Conservation (phyloP, 2,113 vertebrate genomes). For the Thamnaconus septentrionalis region DNA sequence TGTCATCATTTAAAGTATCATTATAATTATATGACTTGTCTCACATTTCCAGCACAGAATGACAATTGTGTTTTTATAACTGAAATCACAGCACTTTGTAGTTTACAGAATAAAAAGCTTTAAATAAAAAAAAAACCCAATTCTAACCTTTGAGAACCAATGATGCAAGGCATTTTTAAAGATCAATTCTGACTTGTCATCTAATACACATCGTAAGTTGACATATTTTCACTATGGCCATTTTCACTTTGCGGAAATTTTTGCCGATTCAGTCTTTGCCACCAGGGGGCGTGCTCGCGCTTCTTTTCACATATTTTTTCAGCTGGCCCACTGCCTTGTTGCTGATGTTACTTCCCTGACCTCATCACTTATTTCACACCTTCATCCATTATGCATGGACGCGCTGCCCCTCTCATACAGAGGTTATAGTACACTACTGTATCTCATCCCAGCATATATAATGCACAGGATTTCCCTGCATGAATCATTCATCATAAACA, state of each 20-base stretch:
- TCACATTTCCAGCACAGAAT: no score
- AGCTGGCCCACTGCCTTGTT: background rate
- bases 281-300: slow-evolving; percentile 59
- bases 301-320: background rate
- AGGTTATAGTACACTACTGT: slow-evolving; percentile 38
- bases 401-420: slow-evolving; percentile 31
- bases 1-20: no score
- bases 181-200: no score
- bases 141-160: no score
- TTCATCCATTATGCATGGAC: slow-evolving; percentile 52
- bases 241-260: background rate
- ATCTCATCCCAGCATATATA: slow-evolving; percentile 36
- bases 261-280: slow-evolving; percentile 9
- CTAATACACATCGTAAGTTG: no score
- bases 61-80: no score
- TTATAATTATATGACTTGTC: no score
- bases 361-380: slow-evolving; percentile 57
- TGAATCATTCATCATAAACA: slow-evolving; percentile 35
- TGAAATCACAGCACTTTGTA: no score
- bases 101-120: no score
- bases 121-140: no score
- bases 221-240: background rate
- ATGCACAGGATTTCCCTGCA: slow-evolving; percentile 38
- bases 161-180: no score
- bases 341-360: slow-evolving; percentile 13